Evolutionary conservation across 2,888 invertebrate genomes (phyloP).

Genomic region (Ischnura elegans): DNA sequence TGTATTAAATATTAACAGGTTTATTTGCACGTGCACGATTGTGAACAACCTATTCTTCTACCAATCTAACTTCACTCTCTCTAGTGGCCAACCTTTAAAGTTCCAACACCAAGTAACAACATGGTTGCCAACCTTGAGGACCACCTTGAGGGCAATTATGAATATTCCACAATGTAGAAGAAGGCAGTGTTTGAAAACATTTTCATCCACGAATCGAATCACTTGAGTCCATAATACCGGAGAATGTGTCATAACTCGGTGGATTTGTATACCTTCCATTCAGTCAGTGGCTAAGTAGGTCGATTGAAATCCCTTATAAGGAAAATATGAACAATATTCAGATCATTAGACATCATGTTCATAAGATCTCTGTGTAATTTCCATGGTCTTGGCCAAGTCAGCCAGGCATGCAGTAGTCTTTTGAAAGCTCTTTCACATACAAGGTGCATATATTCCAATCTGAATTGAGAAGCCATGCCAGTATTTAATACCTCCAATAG

Average conservation of each 20-base stretch:
- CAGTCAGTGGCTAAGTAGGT: neutral
- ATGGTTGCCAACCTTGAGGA: too few relatives aligned
- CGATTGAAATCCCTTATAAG: neutral
- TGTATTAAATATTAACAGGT: too few relatives aligned
- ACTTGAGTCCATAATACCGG: neutral
- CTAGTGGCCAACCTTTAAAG: too few relatives aligned
- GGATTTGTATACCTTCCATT: neutral
- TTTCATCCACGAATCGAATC: neutral
- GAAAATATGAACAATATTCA: neutral
- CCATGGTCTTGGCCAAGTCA: neutral
- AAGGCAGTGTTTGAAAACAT: neutral
- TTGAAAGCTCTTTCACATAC: neutral
- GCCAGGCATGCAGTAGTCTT: neutral
- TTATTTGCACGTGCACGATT: too few relatives aligned
- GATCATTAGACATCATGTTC: neutral
- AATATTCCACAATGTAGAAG: neutral
- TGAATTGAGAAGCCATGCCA: neutral
- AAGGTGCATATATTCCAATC: conserved; percentile 1
- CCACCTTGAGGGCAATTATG: neutral
- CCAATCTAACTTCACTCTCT: neutral
- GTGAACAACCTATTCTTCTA: too few relatives aligned
- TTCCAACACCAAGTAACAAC: too few relatives aligned
- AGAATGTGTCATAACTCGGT: neutral
- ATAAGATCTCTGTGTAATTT: neutral
- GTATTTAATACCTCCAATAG: neutral